Conservation (phyloP, 2,797 vertebrate genomes). For the Buphagus erythrorhynchus region DNA sequence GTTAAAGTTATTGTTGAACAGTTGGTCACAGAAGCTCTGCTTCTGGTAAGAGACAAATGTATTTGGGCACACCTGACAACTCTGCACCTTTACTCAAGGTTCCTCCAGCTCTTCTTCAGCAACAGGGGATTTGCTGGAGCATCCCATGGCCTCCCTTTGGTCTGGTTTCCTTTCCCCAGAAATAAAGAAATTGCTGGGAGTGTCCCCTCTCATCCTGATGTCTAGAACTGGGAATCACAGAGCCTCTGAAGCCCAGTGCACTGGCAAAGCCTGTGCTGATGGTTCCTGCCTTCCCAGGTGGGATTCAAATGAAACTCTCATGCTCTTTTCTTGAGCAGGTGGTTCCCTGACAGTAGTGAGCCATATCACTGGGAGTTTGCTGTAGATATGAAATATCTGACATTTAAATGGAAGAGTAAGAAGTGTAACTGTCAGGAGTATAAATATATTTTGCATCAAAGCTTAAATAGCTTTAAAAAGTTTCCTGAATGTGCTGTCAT, state of each 20-base stretch:
- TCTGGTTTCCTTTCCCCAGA: not conserved
- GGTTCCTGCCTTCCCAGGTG: not conserved
- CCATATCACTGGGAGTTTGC: not conserved
- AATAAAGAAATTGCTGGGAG: not conserved
- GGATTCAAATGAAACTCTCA: not conserved
- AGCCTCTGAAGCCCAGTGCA: not conserved
- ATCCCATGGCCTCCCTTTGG: not conserved
- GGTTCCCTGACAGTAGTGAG: not conserved
- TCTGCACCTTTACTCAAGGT: not conserved
- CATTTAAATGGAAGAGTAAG: not conserved
- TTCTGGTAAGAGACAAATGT: not conserved
- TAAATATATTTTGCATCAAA: not conserved
- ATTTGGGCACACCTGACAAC: not conserved
- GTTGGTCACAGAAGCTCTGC: not conserved
- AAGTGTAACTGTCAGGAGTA: not conserved
- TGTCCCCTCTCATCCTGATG: not conserved
- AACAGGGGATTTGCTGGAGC: not conserved
- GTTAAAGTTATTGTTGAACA: not conserved
- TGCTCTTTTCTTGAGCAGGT: not conserved
- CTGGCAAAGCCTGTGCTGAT: not conserved
- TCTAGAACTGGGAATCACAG: not conserved
- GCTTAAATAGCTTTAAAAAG: not conserved
- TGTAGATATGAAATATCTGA: not conserved
- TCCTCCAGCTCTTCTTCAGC: not conserved
- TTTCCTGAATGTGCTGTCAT: not conserved